Conservation (phyloP, 2,113 vertebrate species). For the Eurypyga helias region DNA sequence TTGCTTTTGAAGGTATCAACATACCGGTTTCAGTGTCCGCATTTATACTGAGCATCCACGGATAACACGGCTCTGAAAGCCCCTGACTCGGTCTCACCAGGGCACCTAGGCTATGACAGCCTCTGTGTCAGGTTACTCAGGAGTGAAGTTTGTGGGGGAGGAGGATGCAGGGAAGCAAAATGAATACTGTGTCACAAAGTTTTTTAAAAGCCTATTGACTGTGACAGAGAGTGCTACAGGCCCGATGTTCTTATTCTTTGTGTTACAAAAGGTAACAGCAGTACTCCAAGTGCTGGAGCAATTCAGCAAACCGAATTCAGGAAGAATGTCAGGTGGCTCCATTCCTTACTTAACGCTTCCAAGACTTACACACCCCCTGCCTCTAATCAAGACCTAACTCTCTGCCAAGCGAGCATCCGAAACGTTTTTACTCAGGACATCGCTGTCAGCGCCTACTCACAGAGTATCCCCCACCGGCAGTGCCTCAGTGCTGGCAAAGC, state of each 20-base stretch:
- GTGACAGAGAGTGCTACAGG: neutral
- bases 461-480: neutral
- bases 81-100: neutral
- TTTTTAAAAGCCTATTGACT: neutral
- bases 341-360: neutral
- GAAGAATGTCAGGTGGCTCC: neutral
- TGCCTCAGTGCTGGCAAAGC: neutral
- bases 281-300: neutral
- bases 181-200: neutral
- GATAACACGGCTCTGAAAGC: neutral
- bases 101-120: neutral
- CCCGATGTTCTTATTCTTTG: no score
- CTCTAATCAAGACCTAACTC: neutral
- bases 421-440: neutral
- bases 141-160: neutral
- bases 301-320: neutral
- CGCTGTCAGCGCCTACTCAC: neutral
- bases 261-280: no score
- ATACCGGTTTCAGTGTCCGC: neutral
- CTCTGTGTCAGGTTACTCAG: neutral
- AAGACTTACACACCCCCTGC: neutral
- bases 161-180: neutral
- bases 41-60: neutral
- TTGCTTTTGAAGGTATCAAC: neutral
- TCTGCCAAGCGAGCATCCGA: neutral